A percentile compares a stretch with the other conserved stretches of the same genome.
Evolutionary conservation across 2,888 invertebrate species (phyloP).

Genomic region (Campaea margaritaria): DNA sequence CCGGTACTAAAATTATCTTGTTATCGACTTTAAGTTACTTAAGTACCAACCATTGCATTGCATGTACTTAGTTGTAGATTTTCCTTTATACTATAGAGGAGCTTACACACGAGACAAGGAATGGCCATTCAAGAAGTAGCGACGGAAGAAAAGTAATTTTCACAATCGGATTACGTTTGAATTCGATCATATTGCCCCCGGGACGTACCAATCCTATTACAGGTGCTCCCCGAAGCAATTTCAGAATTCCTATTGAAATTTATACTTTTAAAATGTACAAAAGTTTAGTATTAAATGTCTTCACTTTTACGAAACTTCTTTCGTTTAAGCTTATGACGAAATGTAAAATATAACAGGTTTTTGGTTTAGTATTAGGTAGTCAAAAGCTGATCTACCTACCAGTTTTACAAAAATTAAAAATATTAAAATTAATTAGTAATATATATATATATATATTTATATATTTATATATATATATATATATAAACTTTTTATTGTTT

Average conservation of each 20-base stretch:
- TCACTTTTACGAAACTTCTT: not conserved
- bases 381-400: slow-evolving; percentile 3
- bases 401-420: too few relatives aligned
- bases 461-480: too few relatives aligned
- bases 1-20: too few relatives aligned
- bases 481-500: too few relatives aligned
- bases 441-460: too few relatives aligned
- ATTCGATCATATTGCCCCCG: slow-evolving; percentile 52
- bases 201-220: slow-evolving; percentile 62
- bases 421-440: too few relatives aligned
- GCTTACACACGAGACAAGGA: slow-evolving; percentile 1
- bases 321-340: not conserved
- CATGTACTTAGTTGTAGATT: too few relatives aligned
- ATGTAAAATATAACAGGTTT: slow-evolving; percentile 11
- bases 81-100: slow-evolving; percentile 12
- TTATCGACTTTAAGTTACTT: too few relatives aligned
- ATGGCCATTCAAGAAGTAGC: slow-evolving; percentile 9
- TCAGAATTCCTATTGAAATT: slow-evolving; percentile 17
- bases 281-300: slow-evolving; percentile 5
- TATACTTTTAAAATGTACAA: slow-evolving; percentile 6
- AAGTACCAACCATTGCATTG: too few relatives aligned
- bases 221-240: slow-evolving; percentile 39
- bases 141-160: slow-evolving; percentile 45
- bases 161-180: slow-evolving; percentile 60
- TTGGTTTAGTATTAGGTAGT: not conserved